Conservation (phyloP, 2,888 invertebrate species). For the Galerucella calmariensis region DNA sequence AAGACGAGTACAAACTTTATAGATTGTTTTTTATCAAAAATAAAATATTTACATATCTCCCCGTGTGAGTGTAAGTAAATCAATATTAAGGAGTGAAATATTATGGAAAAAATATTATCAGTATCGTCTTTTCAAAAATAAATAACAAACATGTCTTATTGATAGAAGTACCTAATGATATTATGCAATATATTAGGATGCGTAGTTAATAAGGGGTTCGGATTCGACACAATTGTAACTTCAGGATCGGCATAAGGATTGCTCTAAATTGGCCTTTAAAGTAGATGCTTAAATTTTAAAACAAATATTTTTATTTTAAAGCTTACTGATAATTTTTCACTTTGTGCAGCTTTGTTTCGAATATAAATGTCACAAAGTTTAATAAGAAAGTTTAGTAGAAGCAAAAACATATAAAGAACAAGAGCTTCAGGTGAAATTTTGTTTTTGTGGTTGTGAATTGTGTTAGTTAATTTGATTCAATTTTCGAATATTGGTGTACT, state of each 20-base stretch:
- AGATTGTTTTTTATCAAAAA: conserved; percentile 36
- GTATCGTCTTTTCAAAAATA: conserved; percentile 43
- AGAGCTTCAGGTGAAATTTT: no score
- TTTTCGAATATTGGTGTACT: no score
- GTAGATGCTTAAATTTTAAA: no score
- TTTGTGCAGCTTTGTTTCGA: no score
- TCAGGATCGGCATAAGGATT: not conserved
- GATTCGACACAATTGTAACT: not conserved
- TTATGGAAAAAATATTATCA: conserved; percentile 41
- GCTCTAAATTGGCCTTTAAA: not conserved
- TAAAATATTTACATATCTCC: conserved; percentile 37
- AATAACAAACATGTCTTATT: conserved; percentile 39
- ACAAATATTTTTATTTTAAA: no score
- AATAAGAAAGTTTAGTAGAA: no score
- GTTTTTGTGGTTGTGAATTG: no score
- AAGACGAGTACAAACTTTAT: conserved; percentile 15
- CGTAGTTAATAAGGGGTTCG: not conserved
- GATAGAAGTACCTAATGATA: conserved; percentile 33
- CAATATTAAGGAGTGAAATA: conserved; percentile 38
- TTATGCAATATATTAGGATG: conserved; percentile 32
- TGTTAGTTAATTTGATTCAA: no score
- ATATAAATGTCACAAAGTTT: no score
- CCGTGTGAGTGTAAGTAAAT: conserved; percentile 32
- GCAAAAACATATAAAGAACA: no score
- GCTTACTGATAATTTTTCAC: no score